These are phyloP conservation scores for Drosophila mayri DNA, from an alignment of 1,140 invertebrate genomes.

Conservation along the genomic window DNA sequence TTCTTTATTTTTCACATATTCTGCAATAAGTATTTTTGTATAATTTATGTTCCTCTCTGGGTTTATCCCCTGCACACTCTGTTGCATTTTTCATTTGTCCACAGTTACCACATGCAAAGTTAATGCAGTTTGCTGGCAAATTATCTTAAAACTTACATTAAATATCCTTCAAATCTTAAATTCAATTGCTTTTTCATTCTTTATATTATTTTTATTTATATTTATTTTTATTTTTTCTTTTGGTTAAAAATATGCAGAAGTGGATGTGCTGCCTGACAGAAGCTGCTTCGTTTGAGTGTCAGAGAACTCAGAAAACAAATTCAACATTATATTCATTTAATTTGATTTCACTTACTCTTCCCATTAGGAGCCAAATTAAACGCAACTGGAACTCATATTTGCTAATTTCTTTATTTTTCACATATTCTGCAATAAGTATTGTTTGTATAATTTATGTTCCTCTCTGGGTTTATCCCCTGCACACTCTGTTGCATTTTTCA, in stretches of 20 bases:
- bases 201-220: too few species aligned
- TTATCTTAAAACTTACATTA: too few species aligned
- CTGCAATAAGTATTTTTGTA: slow-evolving; percentile 63
- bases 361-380: neutral
- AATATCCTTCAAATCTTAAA: too few species aligned
- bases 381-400: slow-evolving; percentile 31
- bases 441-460: slow-evolving; percentile 75
- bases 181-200: too few species aligned
- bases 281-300: neutral
- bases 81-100: slow-evolving; percentile 58
- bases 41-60: slow-evolving; percentile 68
- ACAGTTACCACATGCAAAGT: too few species aligned
- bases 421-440: slow-evolving; percentile 62
- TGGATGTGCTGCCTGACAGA: neutral
- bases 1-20: slow-evolving; percentile 79
- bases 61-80: slow-evolving; percentile 51
- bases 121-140: too few species aligned
- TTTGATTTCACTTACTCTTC: neutral
- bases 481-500: slow-evolving; percentile 59
- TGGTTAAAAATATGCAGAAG: neutral
- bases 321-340: neutral
- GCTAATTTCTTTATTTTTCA: slow-evolving; percentile 79
- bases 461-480: slow-evolving; percentile 51
- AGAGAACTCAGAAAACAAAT: neutral
- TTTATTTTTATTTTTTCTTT: too few species aligned